Base-by-base conservation (phyloP, 2,888 invertebrate genomes). In the Microctonus brassicae region DNA sequence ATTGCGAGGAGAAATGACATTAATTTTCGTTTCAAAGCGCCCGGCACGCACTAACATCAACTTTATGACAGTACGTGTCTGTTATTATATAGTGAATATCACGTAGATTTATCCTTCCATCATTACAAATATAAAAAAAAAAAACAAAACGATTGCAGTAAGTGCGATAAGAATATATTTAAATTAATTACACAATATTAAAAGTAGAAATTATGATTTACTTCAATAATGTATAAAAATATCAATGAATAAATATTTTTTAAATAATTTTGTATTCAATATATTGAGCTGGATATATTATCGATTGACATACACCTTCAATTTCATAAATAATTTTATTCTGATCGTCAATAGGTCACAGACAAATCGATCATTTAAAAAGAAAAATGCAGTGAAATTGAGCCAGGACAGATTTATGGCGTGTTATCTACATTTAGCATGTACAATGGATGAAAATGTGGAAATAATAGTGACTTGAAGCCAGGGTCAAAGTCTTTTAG, bases 311-410 rank as follows among this genome's bases (percentile, higher is more conserved):
- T 17, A n/a, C 47, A 17, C 17, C 17, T 47, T 47, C 7, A 33
- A 58, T 29, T 58, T 17, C 33, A 34, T 29, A 17, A 58, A 58
- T 58, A 17, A 33, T 58, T 33, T 10, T 39, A 47, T 47, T 7
- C 17, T 47, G 47, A 34, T 24, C 17, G 13, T 11, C 61, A 39
- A 39, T 61, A 39, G 61, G 61, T 61, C 61, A 61, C 22, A 39
- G 39, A 20, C 24, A 61, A 17, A 39, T 39, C 11, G 39, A 61
- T 34, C 36, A 10, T 34, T 34, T 22, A 39, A 20, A 10, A 6
- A 29, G 13, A n/a, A 17, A 57, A 24, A 24, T 1, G 2, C 2
- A 29, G 57, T 17, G n/a, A 33, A 6, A 4, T 17, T 17, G 17
- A 3, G 47, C 47, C 47, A 47, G 17, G 17, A 6, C 17, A 47